Base-by-base conservation (phyloP, 2,113 vertebrate species). In the Hydrolagus affinis region DNA sequence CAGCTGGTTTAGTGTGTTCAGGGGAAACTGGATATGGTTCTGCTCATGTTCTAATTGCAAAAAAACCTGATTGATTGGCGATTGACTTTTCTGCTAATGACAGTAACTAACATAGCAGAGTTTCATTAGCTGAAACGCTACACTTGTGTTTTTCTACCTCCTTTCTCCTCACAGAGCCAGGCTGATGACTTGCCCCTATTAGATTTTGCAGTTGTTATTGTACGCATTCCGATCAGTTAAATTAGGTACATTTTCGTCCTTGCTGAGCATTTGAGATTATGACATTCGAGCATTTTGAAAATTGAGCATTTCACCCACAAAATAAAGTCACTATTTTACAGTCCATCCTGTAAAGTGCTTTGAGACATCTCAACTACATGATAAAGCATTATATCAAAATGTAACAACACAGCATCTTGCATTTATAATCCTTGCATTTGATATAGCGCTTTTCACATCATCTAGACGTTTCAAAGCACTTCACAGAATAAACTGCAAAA, bases 21-120 rank as follows among this genome's bases (percentile, higher is more conserved):
- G 78, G 62, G 30, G 78, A 60, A 83, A 83, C 78, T 83, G 32
- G 78, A 83, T 83, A 83, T 83, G 28, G 62, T 21, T 30, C 78
- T 32, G 17, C 30, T 83, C 28, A 83, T 83, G 78, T 83, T 83
- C 78, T 32, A 83, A 83, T 32, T 60, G 78, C 28, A 25, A 83
- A 83, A 17, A 23, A 62, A 32, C 15, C 78, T 83, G 78, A 83
- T 83, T 83, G 78, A 83, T 64, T 83, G 2, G 62, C 25, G 66
- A 83, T 83, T 83, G 78, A 83, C 60, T 83, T 83, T 83, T 19
- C 25, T 83, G 78, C 66, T 83, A 83, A 83, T 68, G 78, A 83
- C 15, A 8, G 60, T 83, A 83, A 83, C 62, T 28, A 83, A 68
- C 78, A 83, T 68, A 83, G 78, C 62, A 30, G 25, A 62, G 12